A percentile compares a stretch with the other conserved stretches of the same genome.
These are phyloP conservation scores for Zaprionus bogoriensis DNA, from an alignment of 2,888 invertebrate species.

Conservation along the genomic window DNA sequence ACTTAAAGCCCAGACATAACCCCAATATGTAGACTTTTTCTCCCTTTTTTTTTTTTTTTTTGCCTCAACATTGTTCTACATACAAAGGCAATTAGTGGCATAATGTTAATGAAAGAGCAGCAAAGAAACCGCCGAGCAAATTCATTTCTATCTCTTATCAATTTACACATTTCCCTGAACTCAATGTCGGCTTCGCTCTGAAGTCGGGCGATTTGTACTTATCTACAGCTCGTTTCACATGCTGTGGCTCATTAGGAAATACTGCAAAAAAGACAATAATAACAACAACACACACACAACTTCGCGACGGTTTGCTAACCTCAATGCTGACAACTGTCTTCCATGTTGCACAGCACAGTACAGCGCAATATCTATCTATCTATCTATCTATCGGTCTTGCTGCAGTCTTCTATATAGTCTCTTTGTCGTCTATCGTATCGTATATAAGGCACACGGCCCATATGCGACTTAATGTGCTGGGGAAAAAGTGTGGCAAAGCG, in stretches of 20 bases:
- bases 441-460: constrained; percentile 37
- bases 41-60: neutral
- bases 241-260: constrained; percentile 61
- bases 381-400: neutral
- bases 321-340: constrained; percentile 59
- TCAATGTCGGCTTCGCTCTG: constrained; percentile 55
- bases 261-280: constrained; percentile 11
- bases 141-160: constrained; percentile 66
- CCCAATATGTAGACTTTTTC: neutral
- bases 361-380: constrained; percentile 24
- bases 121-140: neutral
- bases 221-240: constrained; percentile 39
- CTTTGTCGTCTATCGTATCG: constrained; percentile 12
- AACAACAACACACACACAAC: constrained; percentile 6
- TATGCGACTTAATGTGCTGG: constrained; percentile 42
- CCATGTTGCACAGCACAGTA: constrained; percentile 21
- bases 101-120: constrained; percentile 49
- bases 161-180: constrained; percentile 55
- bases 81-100: constrained; percentile 48
- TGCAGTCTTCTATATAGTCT: neutral
- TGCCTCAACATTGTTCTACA: constrained; percentile 27
- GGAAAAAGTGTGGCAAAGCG: constrained; percentile 50
- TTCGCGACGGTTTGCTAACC: constrained; percentile 69
- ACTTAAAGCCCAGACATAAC: too few relatives aligned
- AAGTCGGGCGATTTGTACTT: constrained; percentile 37